phyloP scores from a whole-genome alignment of 2,888 invertebrate genomes.

The Gryllus longicercus region DNA sequence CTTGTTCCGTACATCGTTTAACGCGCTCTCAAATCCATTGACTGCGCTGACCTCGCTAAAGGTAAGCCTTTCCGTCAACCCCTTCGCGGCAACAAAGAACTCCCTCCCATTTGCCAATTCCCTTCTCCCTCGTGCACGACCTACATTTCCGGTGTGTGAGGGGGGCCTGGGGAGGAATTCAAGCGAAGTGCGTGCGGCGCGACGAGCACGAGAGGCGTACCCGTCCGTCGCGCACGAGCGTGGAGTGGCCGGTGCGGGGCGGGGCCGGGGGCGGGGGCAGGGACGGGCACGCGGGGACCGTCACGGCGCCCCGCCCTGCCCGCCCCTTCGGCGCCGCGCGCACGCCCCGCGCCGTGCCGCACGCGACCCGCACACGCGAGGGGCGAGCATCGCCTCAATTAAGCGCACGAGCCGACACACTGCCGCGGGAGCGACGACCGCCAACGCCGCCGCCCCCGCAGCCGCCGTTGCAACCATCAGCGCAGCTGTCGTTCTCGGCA shows the following conservation, averaged over 20 bases:
- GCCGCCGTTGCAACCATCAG: too few relatives aligned
- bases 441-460: not conserved
- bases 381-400: not conserved
- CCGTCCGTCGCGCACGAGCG: too few relatives aligned
- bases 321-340: not conserved
- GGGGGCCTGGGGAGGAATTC: not conserved
- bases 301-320: not conserved
- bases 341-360: not conserved
- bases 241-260: not conserved
- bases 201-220: too few relatives aligned
- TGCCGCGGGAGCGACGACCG: not conserved
- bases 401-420: slow-evolving; percentile 4
- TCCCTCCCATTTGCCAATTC: not conserved
- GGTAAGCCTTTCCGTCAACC: too few relatives aligned
- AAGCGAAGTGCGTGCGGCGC: too few relatives aligned
- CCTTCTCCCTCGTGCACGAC: not conserved
- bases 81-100: not conserved
- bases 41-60: too few relatives aligned
- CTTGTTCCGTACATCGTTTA: too few relatives aligned
- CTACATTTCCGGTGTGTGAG: not conserved
- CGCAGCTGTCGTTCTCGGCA: too few relatives aligned
- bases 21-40: too few relatives aligned
- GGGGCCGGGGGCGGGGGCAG: not conserved
- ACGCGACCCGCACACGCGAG: not conserved
- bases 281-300: not conserved